Base-by-base conservation (phyloP, 2,797 vertebrate genomes). In the Urocyon cinereoargenteus region DNA sequence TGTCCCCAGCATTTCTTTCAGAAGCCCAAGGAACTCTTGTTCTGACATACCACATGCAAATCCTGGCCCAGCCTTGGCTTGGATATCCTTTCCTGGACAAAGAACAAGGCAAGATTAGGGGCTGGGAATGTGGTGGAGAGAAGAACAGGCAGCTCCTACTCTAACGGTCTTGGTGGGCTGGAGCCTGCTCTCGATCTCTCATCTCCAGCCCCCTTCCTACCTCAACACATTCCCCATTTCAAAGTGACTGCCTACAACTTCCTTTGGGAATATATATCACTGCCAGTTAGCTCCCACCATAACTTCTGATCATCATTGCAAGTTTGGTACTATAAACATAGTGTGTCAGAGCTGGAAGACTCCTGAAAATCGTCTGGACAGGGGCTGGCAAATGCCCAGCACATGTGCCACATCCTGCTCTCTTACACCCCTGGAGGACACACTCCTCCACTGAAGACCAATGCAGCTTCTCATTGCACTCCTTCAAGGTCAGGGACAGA, bases 31-130 rank as follows among this genome's bases (percentile, higher is more conserved):
- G 66, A 89, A 86, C 51, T 49, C 53, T 64, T 3, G 79, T 59
- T 91, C 85, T 92, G 61, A 96, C 81, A 90, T 49, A 89, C 66
- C 72, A 77, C 81, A 81, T 82, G 79, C 40, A 92, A 92, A 86
- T 78, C 51, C 78, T 77, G 83, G 66, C 87, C 78, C 83, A 95
- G 90, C 45, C 79, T 93, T 93, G 81, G 93, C 70, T 72, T 86
- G 55, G 19, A 77, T 85, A 51, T 82, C 70, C 34, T 92, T 84
- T 84, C 75, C 85, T 87, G 64, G 62, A 79, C 62, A 95, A 94
- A 88, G 77, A 86, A 85, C 36, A 91, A 87, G 82, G 82, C 61
- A 87, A 70, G 40, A 75, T 77, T 94, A 91, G 68, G 91, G 62
- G 8, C 75, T 68, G 31, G 61, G 91, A 70, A 95, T 59, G 57